Percentiles rank a stretch among this genome's conserved stretches.
Evolutionary conservation across 2,113 vertebrate species (phyloP).

Genomic region (Toxotes jaculatrix): DNA sequence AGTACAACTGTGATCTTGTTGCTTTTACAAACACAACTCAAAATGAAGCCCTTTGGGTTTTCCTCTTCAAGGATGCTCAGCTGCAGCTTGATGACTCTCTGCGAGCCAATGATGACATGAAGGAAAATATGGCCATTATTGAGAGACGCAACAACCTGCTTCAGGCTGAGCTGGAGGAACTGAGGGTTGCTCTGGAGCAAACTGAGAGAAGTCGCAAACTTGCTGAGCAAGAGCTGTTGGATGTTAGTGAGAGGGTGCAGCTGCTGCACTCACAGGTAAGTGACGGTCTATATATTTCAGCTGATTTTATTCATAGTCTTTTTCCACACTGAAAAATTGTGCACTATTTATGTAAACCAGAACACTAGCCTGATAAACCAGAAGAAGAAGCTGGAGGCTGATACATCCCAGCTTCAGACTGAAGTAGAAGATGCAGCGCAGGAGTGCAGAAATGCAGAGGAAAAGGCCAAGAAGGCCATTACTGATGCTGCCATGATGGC

Average conservation of each 20-base stretch:
- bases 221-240: constrained; percentile 89
- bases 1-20: no score
- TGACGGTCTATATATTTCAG: no score
- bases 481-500: constrained; percentile 89
- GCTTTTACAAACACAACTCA: no score
- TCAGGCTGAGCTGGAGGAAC: constrained; percentile 88
- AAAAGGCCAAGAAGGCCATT: constrained; percentile 80
- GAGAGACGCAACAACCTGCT: constrained; percentile 87
- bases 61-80: constrained; percentile 82
- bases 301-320: no score
- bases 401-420: constrained; percentile 71
- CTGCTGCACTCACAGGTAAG: constrained; percentile 88
- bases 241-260: constrained; percentile 89
- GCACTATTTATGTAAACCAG: constrained; percentile 23
- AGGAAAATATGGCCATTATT: constrained; percentile 87
- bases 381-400: constrained; percentile 78
- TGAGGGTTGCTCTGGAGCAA: constrained; percentile 86
- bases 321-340: neutral
- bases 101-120: constrained; percentile 84
- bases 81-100: constrained; percentile 85
- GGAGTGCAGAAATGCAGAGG: constrained; percentile 75
- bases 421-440: constrained; percentile 78
- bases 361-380: constrained; percentile 78
- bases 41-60: no score
- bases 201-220: constrained; percentile 85